Evolutionary conservation across 2,888 invertebrate species (phyloP).

Genomic region (Dynastes grantii): DNA sequence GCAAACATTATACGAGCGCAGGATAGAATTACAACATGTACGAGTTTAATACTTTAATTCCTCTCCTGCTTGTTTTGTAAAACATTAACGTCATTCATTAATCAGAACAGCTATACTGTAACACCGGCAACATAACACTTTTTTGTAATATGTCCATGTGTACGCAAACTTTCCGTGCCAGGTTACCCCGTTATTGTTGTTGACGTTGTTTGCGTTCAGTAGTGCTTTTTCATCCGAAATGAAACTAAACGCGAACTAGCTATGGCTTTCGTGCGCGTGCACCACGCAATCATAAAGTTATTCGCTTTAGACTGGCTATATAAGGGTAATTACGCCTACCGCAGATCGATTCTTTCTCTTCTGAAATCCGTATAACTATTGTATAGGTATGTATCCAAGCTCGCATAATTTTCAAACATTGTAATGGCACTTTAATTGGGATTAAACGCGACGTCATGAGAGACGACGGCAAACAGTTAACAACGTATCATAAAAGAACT

Average conservation of each 20-base stretch:
- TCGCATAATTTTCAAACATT: slow-evolving; percentile 16
- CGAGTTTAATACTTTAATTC: background rate
- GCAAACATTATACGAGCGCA: too few relatives aligned
- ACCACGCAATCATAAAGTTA: slow-evolving; percentile 44
- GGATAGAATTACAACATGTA: background rate
- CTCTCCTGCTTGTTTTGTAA: background rate
- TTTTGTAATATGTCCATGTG: background rate
- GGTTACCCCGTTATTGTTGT: slow-evolving; percentile 33
- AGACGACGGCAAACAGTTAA: background rate
- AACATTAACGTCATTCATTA: slow-evolving; percentile 17
- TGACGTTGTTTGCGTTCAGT: slow-evolving; percentile 28
- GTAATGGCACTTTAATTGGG: slow-evolving; percentile 32
- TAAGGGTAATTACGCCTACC: slow-evolving; percentile 18
- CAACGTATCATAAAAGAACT: background rate
- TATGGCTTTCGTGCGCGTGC: slow-evolving; percentile 33
- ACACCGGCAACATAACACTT: slow-evolving; percentile 18
- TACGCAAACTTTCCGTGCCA: slow-evolving; percentile 30
- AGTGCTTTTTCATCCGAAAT: slow-evolving; percentile 23
- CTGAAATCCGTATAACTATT: slow-evolving; percentile 29
- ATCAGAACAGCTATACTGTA: background rate
- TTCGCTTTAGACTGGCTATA: slow-evolving; percentile 20
- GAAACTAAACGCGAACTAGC: slow-evolving; percentile 19
- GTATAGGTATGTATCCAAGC: background rate
- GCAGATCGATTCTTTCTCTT: slow-evolving; percentile 35
- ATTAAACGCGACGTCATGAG: slow-evolving; percentile 15